Evolutionary conservation across 2,888 invertebrate genomes (phyloP).

Genomic region (Drosophila mettleri): DNA sequence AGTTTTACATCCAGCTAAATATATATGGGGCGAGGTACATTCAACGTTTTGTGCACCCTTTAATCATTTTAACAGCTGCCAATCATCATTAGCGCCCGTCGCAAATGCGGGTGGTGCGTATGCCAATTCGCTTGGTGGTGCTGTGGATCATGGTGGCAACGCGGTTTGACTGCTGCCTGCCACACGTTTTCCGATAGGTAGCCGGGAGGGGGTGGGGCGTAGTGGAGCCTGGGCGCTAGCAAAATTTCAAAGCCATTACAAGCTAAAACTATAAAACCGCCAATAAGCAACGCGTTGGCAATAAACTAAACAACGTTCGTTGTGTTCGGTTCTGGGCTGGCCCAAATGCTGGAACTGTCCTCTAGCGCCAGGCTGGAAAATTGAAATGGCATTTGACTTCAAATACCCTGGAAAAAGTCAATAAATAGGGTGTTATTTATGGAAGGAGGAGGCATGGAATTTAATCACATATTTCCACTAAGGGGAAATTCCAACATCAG

Average conservation of each 20-base stretch:
- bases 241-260: constrained; percentile 64
- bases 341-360: constrained; percentile 26
- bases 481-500: neutral
- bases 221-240: constrained; percentile 30
- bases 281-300: constrained; percentile 76
- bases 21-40: constrained; percentile 15
- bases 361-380: constrained; percentile 21
- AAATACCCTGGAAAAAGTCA: neutral
- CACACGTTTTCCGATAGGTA: constrained; percentile 25
- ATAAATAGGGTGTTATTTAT: neutral
- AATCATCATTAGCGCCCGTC: constrained; percentile 73
- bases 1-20: constrained; percentile 39
- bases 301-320: constrained; percentile 66
- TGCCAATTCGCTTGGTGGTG: constrained; percentile 15
- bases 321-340: neutral
- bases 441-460: neutral
- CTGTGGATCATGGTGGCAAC: constrained; percentile 37
- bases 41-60: constrained; percentile 50
- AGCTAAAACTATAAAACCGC: constrained; percentile 78
- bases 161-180: constrained; percentile 53
- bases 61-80: constrained; percentile 80
- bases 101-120: constrained; percentile 22
- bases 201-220: neutral
- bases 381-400: constrained; percentile 36
- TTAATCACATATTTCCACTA: too few species aligned